Conservation (phyloP, 2,797 vertebrate genomes). For the Microchirus variegatus region DNA sequence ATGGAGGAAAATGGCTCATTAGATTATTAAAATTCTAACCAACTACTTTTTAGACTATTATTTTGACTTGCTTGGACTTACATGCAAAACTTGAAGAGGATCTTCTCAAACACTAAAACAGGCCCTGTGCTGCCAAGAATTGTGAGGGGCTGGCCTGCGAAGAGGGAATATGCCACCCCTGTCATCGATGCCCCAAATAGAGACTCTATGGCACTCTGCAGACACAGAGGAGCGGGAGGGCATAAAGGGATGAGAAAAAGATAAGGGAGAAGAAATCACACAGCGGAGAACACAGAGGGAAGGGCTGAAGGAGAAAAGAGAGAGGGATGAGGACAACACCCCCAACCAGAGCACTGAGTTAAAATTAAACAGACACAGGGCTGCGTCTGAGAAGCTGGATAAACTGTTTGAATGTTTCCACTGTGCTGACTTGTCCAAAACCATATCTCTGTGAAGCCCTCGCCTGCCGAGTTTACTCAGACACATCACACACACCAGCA, state of each 20-base stretch:
- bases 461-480: constrained; percentile 56
- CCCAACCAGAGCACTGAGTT: constrained; percentile 52
- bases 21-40: not conserved
- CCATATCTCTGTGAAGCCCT: constrained; percentile 36
- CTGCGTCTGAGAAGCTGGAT: constrained; percentile 29
- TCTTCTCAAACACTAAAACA: constrained; percentile 98
- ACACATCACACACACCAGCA: constrained; percentile 62
- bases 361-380: constrained; percentile 47
- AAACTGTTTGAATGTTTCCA: constrained; percentile 52
- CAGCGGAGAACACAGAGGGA: constrained; percentile 67
- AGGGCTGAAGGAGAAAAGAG: constrained; percentile 53
- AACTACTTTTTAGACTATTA: not conserved
- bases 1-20: not conserved
- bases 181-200: constrained; percentile 97
- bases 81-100: constrained; percentile 93
- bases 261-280: constrained; percentile 25
- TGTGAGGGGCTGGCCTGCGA: constrained; percentile 96
- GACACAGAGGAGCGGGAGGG: constrained; percentile 49
- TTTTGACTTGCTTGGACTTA: constrained; percentile 44
- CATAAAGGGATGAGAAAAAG: constrained; percentile 64
- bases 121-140: constrained; percentile 98
- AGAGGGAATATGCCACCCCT: constrained; percentile 95
- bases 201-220: constrained; percentile 98
- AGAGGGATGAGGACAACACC: constrained; percentile 41
- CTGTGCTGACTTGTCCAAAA: constrained; percentile 48